Base-by-base conservation (phyloP, 2,888 invertebrate genomes). In the Hirtodrosophila alboralis region DNA sequence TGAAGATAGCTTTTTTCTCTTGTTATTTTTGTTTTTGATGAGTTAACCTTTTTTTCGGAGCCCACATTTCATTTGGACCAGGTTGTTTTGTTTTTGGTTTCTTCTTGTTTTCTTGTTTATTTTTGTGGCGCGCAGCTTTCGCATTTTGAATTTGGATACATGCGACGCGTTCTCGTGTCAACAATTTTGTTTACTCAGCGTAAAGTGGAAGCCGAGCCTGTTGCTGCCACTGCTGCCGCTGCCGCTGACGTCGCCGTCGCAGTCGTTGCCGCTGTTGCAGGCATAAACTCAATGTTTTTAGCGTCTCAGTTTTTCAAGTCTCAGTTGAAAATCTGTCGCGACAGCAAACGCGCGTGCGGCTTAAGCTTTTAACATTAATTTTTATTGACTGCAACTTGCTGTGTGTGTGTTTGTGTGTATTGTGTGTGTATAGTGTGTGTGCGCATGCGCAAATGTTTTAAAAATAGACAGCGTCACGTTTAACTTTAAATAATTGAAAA, bases 311-410 rank as follows among this genome's bases (percentile, higher is more conserved):
- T 58, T 37, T 30, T 23, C 44, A 47, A 76, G 75, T 64, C 63
- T 65, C 81, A 76, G 77, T 76, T 74, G 58, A 58, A 76, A 77
- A 81, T 80, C 84, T 74, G 77, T 77, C 68, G 81, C 85, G 81
- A 84, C 73, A 86, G 86, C 58, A 71, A 84, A 69, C 84, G 81
- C 86, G 84, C 57, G 86, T 81, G 61, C 67, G 59, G 81, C 69
- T 84, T 57, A 31, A 65, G 65, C 54, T 63, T 43, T 63, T 37
- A 44, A 74, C 44, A 66, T 44, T 85, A 61, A 85, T 83, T 61
- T 71, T 45, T 49, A 36, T 45, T 67, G 68, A 73, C 80, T 75
- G 67, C 65, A 56, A 38, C 13, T 40, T 8, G 21, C 12, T 40
- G 26, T 58, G 9, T 38, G 14, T 27, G 21, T 36, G 41, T 41